Evolutionary conservation across 2,797 vertebrate species (phyloP).

Genomic region (Carcharodon carcharias): DNA sequence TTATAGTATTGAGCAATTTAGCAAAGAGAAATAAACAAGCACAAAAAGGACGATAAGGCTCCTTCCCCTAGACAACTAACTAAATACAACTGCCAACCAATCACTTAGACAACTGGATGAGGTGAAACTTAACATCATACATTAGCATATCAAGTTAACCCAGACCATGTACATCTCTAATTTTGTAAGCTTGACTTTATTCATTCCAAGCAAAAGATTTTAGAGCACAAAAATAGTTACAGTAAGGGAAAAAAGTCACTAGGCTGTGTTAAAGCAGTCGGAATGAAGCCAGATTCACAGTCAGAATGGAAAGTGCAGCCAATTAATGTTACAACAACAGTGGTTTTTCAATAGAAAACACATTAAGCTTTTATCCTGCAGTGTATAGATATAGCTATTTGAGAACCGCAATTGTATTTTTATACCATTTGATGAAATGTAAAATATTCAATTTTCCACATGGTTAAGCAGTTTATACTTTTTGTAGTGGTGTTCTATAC

Average conservation of each 20-base stretch:
- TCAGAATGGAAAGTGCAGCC: not conserved
- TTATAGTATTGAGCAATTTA: not conserved
- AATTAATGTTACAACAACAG: not conserved
- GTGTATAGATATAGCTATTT: not conserved
- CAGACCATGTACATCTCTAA: not conserved
- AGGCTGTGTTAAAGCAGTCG: not conserved
- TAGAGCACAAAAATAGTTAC: not conserved
- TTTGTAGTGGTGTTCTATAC: not conserved
- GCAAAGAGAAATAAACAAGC: slow-evolving; percentile 6
- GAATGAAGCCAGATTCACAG: not conserved
- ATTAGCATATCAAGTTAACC: not conserved
- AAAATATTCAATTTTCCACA: not conserved
- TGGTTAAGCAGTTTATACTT: not conserved
- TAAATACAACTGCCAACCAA: slow-evolving; percentile 2
- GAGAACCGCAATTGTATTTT: not conserved
- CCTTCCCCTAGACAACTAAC: not conserved
- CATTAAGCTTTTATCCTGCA: not conserved
- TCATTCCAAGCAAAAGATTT: not conserved
- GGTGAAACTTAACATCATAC: slow-evolving; percentile 19
- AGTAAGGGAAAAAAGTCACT: not conserved
- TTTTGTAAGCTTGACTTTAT: not conserved
- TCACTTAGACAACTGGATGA: not conserved
- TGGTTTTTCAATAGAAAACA: not conserved
- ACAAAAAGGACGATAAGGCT: not conserved
- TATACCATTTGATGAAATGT: not conserved